Conservation (phyloP, 2,888 invertebrate species). For the Drosophila demipolita region DNA sequence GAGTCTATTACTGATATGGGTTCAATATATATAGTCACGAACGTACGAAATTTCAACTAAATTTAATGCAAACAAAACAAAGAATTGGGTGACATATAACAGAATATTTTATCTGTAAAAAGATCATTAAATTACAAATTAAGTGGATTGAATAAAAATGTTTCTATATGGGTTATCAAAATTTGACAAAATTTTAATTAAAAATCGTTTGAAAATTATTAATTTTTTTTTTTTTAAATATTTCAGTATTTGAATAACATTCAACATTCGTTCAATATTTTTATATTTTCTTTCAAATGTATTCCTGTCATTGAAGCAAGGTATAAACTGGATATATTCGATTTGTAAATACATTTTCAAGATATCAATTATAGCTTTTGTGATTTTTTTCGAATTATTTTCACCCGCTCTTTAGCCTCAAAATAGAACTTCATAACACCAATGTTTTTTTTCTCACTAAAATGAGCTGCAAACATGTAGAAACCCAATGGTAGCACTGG, state of each 20-base stretch:
- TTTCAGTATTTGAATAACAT: background rate
- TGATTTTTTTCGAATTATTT: background rate
- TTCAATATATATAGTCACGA: too few relatives aligned
- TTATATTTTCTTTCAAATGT: background rate
- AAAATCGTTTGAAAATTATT: background rate
- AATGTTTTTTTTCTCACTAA: constrained; percentile 1
- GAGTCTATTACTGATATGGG: too few relatives aligned
- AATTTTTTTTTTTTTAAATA: background rate
- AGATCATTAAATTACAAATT: background rate
- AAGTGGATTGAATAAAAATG: background rate
- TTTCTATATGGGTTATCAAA: background rate
- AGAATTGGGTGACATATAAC: background rate
- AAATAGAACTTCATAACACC: constrained; percentile 35
- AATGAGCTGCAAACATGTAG: background rate
- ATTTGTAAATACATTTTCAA: background rate
- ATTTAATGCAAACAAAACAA: too few relatives aligned
- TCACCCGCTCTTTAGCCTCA: constrained; percentile 19
- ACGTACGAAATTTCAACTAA: too few relatives aligned
- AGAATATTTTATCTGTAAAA: background rate
- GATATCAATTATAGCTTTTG: background rate
- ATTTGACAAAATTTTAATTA: background rate
- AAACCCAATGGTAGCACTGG: constrained; percentile 30
- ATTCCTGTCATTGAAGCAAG: background rate
- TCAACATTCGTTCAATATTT: background rate
- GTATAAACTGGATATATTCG: background rate